Percentiles rank a stretch among this genome's conserved stretches.
Conservation (phyloP, 2,113 vertebrate species). For the Arothron firmamentum region DNA sequence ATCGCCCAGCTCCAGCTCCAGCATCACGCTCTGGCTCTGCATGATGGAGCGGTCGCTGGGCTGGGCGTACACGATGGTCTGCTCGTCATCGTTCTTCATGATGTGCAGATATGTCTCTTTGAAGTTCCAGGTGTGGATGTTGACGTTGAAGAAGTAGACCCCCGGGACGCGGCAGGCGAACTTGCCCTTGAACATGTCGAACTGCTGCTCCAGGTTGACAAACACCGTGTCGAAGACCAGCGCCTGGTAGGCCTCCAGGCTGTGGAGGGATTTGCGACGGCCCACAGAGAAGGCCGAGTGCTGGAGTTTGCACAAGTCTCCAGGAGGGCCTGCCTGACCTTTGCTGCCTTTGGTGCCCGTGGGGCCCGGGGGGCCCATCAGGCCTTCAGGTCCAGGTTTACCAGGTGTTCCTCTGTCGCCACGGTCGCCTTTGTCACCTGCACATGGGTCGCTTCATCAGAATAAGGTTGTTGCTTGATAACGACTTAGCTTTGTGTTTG, state of each 20-base stretch:
- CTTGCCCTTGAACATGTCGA: slow-evolving; percentile 85
- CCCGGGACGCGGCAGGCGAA: slow-evolving; percentile 81
- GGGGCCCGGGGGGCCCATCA: slow-evolving; percentile 72
- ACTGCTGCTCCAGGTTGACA: slow-evolving; percentile 85
- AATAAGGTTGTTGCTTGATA: background rate
- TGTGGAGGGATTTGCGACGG: slow-evolving; percentile 87
- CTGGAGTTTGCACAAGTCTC: slow-evolving; percentile 81
- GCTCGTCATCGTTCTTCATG: slow-evolving; percentile 82
- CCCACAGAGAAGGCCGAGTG: slow-evolving; percentile 87
- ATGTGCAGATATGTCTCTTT: slow-evolving; percentile 97
- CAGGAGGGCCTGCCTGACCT: slow-evolving; percentile 82
- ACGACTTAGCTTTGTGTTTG: no score
- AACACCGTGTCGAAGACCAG: slow-evolving; percentile 89
- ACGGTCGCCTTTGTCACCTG: slow-evolving; percentile 91
- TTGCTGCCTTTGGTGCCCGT: slow-evolving; percentile 82
- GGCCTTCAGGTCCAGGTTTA: slow-evolving; percentile 84
- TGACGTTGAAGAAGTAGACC: slow-evolving; percentile 92
- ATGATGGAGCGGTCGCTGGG: slow-evolving; percentile 96
- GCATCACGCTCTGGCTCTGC: slow-evolving; percentile 96
- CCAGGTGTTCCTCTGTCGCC: slow-evolving; percentile 85
- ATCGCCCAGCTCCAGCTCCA: slow-evolving; percentile 78
- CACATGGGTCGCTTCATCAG: background rate
- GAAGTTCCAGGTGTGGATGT: slow-evolving; percentile 98
- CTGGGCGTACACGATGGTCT: slow-evolving; percentile 88
- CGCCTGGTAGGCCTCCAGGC: slow-evolving; percentile 83